Percentiles rank a stretch among this genome's conserved stretches.
phyloP scores from a whole-genome alignment of 2,797 vertebrate species.

The Hephaestus fuliginosus region DNA sequence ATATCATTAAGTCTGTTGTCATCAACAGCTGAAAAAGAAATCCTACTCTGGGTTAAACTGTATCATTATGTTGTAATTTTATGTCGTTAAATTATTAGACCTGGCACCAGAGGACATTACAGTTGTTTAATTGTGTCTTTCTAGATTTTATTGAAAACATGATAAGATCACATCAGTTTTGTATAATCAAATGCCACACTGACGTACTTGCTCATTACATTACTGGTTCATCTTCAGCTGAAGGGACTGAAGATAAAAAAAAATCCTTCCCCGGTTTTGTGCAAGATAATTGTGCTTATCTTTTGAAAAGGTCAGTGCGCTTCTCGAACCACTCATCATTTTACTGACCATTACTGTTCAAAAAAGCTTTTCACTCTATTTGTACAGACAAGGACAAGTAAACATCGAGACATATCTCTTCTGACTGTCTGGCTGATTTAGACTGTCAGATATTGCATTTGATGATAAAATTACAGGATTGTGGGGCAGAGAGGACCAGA shows the following conservation, averaged over 20 bases:
- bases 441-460: not conserved
- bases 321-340: not conserved
- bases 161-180: not conserved
- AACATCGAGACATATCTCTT: not conserved
- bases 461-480: not conserved
- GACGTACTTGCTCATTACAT: not conserved
- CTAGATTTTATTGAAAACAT: not conserved
- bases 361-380: not conserved
- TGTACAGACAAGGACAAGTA: not conserved
- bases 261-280: not conserved
- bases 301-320: not conserved
- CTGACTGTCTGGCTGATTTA: not conserved
- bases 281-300: not conserved
- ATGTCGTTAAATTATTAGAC: not conserved
- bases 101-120: not conserved
- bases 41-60: not conserved
- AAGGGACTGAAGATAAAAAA: not conserved
- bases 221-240: not conserved
- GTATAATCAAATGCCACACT: not conserved
- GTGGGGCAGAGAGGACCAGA: not conserved
- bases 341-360: not conserved
- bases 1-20: not conserved
- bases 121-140: not conserved
- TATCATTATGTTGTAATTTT: not conserved
- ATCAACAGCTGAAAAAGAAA: not conserved